These are phyloP conservation scores for Jacana jacana DNA, from an alignment of 2,113 vertebrate genomes.

Conservation along the genomic window DNA sequence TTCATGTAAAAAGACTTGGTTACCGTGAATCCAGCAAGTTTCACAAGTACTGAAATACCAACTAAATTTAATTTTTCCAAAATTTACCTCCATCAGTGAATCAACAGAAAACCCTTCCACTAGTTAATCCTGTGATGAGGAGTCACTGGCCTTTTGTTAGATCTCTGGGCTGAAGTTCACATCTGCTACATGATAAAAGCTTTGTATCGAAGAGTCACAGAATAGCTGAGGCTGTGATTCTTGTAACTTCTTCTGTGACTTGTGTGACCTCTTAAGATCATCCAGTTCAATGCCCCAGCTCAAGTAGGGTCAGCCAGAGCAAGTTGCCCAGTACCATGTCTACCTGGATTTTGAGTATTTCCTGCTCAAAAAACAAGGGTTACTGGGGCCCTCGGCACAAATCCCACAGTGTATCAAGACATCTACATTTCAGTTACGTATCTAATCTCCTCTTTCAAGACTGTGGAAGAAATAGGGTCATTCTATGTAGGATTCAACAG, in stretches of 20 bases:
- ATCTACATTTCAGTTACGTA: neutral
- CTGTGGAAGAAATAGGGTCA: neutral
- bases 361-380: neutral
- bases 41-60: neutral
- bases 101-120: neutral
- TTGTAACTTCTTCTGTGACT: too few relatives aligned
- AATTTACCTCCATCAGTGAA: neutral
- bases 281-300: neutral
- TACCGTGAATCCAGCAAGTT: neutral
- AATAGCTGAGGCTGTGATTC: neutral
- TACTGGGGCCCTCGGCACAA: neutral
- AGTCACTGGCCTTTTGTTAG: neutral
- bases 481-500: neutral
- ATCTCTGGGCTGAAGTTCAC: neutral
- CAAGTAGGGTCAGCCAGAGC: neutral
- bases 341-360: neutral
- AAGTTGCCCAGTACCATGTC: neutral
- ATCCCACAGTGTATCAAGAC: neutral
- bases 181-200: neutral
- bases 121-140: neutral
- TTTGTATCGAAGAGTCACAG: rapidly evolving
- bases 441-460: neutral
- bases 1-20: neutral
- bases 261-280: neutral
- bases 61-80: neutral